phyloP scores from a whole-genome alignment of 2,888 invertebrate genomes.

The Timema cristinae region DNA sequence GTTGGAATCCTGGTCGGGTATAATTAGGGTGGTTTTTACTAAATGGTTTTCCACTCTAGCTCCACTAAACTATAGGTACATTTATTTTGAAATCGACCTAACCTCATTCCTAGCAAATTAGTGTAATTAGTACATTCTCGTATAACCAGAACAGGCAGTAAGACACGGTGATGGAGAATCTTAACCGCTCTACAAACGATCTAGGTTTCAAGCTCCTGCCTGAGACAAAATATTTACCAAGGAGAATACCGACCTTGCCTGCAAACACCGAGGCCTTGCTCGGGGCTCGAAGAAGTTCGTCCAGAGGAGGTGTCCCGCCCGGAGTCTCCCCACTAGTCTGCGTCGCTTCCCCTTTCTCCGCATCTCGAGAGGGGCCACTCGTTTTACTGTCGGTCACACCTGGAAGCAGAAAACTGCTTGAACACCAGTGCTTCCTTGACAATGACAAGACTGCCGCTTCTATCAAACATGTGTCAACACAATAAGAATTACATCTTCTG shows the following conservation, averaged over 20 bases:
- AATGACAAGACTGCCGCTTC: too few relatives aligned
- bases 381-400: constrained; percentile 44
- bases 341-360: constrained; percentile 46
- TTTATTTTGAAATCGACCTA: neutral
- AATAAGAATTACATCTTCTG: too few relatives aligned
- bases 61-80: too few relatives aligned
- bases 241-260: constrained; percentile 24
- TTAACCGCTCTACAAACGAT: too few relatives aligned
- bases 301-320: constrained; percentile 39
- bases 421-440: too few relatives aligned
- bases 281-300: constrained; percentile 50
- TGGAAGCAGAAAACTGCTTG: constrained; percentile 35
- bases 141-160: too few relatives aligned
- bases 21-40: too few relatives aligned
- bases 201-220: too few relatives aligned
- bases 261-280: constrained; percentile 52
- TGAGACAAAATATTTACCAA: neutral
- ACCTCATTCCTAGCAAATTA: neutral
- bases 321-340: constrained; percentile 33
- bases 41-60: too few relatives aligned
- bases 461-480: too few relatives aligned
- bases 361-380: constrained; percentile 44
- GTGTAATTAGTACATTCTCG: neutral
- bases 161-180: neutral
- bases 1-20: too few relatives aligned